Percentiles rank a stretch among this genome's conserved stretches.
Evolutionary conservation across 2,113 vertebrate genomes (phyloP).

Genomic region (Bambusicola thoracicus): DNA sequence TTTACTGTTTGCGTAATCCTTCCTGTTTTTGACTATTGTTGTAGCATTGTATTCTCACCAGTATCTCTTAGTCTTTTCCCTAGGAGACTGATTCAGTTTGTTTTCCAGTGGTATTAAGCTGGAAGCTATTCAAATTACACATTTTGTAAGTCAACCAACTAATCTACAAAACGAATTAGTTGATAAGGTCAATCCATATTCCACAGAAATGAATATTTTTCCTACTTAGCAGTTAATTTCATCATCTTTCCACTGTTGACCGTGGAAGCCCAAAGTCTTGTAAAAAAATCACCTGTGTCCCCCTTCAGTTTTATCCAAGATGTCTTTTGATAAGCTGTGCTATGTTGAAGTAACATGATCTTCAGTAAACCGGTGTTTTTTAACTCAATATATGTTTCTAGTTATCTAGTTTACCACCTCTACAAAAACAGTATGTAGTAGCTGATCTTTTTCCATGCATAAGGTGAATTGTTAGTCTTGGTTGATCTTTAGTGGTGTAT

Average conservation of each 20-base stretch:
- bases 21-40: neutral
- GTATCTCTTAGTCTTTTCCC: neutral
- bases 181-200: neutral
- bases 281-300: neutral
- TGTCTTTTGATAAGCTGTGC: neutral
- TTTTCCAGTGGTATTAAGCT: neutral
- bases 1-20: neutral
- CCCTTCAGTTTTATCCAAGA: neutral
- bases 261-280: neutral
- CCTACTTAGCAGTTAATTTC: neutral
- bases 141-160: neutral
- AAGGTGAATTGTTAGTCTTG: neutral
- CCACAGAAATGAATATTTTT: neutral
- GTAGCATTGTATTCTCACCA: neutral
- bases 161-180: neutral
- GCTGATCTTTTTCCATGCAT: neutral
- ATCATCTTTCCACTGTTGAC: neutral
- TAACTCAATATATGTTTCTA: neutral
- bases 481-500: neutral
- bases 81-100: neutral
- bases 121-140: neutral
- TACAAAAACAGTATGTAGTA: neutral
- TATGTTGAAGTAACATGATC: neutral
- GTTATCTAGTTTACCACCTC: neutral
- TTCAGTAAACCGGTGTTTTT: neutral